Evolutionary conservation across 2,113 vertebrate species (phyloP).

Genomic region (Serilophus lunatus): DNA sequence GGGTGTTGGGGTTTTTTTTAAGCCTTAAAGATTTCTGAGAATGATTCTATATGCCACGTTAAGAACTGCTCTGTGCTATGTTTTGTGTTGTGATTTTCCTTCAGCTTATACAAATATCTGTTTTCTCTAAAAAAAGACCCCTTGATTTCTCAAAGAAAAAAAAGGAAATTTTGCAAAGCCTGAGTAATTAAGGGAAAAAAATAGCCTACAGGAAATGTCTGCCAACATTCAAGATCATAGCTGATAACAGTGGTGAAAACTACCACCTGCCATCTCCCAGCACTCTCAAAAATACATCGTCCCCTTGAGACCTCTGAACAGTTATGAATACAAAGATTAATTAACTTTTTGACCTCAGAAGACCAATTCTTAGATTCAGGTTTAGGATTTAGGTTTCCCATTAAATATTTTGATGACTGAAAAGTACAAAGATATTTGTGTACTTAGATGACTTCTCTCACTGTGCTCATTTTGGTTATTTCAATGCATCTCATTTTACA

Average conservation of each 20-base stretch:
- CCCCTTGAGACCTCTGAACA: neutral
- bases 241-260: neutral
- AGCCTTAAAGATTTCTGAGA: neutral
- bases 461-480: neutral
- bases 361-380: no score
- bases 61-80: neutral
- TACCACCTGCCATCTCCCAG: neutral
- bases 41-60: neutral
- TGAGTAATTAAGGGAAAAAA: neutral
- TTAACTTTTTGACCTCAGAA: constrained; percentile 27
- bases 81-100: neutral
- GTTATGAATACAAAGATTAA: constrained; percentile 16
- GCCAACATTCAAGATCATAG: neutral
- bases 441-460: neutral
- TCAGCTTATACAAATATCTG: neutral
- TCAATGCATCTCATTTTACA: neutral
- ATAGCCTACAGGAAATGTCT: neutral
- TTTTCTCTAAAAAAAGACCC: neutral
- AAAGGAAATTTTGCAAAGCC: neutral
- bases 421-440: neutral
- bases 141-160: neutral
- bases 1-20: no score
- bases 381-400: neutral
- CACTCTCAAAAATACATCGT: neutral
- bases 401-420: neutral